A percentile compares a stretch with the other conserved stretches of the same genome.
Evolutionary conservation across 1,140 invertebrate genomes (phyloP).

Genomic region (Drosophila bipectinata): DNA sequence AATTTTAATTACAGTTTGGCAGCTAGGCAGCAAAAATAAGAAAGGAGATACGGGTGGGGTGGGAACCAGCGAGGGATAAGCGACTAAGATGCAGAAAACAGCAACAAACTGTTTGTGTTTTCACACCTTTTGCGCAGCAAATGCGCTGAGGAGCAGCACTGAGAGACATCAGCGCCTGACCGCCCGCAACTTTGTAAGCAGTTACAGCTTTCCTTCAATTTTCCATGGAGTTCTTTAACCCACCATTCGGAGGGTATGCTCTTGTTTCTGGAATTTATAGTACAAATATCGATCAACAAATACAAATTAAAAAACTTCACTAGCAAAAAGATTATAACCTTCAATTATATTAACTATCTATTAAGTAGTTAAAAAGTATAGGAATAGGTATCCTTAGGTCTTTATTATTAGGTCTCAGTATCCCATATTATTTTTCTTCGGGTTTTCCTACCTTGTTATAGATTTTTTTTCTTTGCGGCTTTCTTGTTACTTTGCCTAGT

Average conservation of each 20-base stretch:
- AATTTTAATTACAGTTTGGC: slow-evolving; percentile 79
- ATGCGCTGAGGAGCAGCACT: slow-evolving; percentile 58
- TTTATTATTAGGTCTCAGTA: slow-evolving; percentile 10
- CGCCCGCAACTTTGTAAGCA: slow-evolving; percentile 60
- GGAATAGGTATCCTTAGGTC: slow-evolving; percentile 12
- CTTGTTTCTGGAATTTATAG: neutral
- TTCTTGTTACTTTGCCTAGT: slow-evolving; percentile 37
- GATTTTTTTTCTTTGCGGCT: slow-evolving; percentile 1
- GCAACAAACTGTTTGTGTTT: slow-evolving; percentile 76
- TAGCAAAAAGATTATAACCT: neutral
- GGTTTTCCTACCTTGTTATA: slow-evolving; percentile 7
- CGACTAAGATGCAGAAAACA: slow-evolving; percentile 55
- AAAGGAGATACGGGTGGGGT: slow-evolving; percentile 5
- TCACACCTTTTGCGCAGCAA: slow-evolving; percentile 77
- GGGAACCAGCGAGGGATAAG: slow-evolving; percentile 30
- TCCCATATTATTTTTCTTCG: neutral
- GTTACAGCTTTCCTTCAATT: slow-evolving; percentile 41
- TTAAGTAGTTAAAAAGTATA: neutral
- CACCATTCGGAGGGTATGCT: neutral
- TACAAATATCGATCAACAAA: neutral
- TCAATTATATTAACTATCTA: neutral
- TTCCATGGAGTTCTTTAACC: slow-evolving; percentile 5
- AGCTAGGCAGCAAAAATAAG: slow-evolving; percentile 16
- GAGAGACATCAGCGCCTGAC: slow-evolving; percentile 50
- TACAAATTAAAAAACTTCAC: neutral